A percentile compares a stretch with the other conserved stretches of the same genome.
Conservation (phyloP, 1,140 invertebrate species). For the Bombus pyrosoma region DNA sequence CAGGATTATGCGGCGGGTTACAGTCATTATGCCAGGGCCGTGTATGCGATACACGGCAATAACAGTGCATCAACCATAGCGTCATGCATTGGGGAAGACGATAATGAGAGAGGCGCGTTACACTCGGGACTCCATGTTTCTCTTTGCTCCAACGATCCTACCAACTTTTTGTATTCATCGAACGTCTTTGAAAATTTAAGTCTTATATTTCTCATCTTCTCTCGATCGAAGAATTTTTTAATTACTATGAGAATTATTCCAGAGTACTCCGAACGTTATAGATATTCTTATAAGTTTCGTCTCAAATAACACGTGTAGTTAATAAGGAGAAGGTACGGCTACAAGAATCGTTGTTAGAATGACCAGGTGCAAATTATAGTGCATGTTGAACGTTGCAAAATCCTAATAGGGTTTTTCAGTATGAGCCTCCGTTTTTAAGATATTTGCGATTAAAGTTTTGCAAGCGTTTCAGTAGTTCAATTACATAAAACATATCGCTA, state of each 20-base stretch:
- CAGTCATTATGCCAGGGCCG: slow-evolving; percentile 53
- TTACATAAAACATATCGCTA: neutral
- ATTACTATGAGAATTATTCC: neutral
- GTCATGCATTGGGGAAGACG: slow-evolving; percentile 59
- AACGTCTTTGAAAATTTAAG: slow-evolving; percentile 6
- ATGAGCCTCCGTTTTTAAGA: too few species aligned
- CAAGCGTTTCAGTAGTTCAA: neutral
- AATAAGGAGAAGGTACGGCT: neutral
- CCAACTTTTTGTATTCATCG: slow-evolving; percentile 27
- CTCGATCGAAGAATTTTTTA: neutral
- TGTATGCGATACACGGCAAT: slow-evolving; percentile 62
- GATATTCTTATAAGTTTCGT: neutral
- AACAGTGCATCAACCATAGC: slow-evolving; percentile 61
- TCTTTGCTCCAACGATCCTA: slow-evolving; percentile 10
- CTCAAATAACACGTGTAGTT: neutral
- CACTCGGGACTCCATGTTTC: slow-evolving; percentile 1
- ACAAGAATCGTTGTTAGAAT: neutral
- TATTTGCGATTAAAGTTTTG: neutral
- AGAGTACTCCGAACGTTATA: neutral
- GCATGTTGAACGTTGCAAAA: neutral
- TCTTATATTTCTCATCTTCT: neutral
- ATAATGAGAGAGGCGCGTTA: slow-evolving; percentile 55
- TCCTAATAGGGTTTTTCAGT: neutral
- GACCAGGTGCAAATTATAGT: neutral
- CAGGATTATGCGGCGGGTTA: slow-evolving; percentile 56